Evolutionary conservation across 2,113 vertebrate genomes (phyloP).

Genomic region (Proteles cristata): DNA sequence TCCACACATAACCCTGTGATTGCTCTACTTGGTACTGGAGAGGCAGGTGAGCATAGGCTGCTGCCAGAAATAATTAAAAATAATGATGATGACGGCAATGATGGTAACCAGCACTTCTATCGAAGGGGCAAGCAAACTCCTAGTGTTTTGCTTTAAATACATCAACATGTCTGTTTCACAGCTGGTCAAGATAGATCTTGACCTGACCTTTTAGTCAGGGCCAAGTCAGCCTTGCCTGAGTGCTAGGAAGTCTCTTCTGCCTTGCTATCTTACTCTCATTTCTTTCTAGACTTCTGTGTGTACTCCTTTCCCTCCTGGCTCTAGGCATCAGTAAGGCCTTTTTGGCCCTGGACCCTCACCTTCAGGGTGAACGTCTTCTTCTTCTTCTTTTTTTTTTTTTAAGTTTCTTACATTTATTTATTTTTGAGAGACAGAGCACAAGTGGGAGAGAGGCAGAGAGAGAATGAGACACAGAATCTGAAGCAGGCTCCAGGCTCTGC

Average conservation of each 20-base stretch:
- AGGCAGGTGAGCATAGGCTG: not conserved
- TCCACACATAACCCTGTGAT: not conserved
- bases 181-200: not conserved
- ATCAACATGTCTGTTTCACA: not conserved
- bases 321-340: not conserved
- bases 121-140: not conserved
- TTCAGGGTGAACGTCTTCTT: not conserved
- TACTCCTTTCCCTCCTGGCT: not conserved
- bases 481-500: too few species aligned
- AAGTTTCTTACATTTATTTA: too few species aligned
- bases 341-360: not conserved
- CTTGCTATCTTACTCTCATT: not conserved
- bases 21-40: not conserved
- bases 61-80: not conserved
- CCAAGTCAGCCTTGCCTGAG: not conserved
- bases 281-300: not conserved
- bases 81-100: not conserved
- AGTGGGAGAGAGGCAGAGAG: too few species aligned
- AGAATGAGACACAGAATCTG: too few species aligned
- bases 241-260: not conserved
- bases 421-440: too few species aligned
- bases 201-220: not conserved
- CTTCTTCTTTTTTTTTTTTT: not conserved
- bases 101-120: too few species aligned
- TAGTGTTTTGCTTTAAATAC: accelerated